Base-by-base conservation (phyloP, 1,140 invertebrate species). In the Cyphomyrmex costatus region DNA sequence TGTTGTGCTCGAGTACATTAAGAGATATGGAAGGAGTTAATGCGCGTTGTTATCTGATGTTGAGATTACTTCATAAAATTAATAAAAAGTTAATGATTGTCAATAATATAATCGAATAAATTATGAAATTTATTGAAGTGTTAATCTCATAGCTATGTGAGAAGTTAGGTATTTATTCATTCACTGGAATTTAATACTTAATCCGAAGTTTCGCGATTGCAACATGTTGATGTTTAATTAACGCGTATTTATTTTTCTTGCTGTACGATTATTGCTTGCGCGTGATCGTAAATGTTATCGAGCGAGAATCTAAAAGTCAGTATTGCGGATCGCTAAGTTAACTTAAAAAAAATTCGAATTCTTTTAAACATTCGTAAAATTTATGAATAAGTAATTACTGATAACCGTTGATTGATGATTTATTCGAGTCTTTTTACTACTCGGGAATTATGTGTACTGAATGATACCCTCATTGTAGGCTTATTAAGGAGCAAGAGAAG, bases 401-500 rank as follows among this genome's bases (percentile, higher is more conserved):
- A 19, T 27, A 33, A 33, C 16, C 14, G 16, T 78, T 65, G 46
- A 78, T 85, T 78, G 78, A 85, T 77, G 46, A 78, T 78, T 85
- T 46, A 30, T 63, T 85, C 30, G 27, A 77, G 30, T 46, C n/a
- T 77, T 85, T 84, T 77, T 77, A 65, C 24, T 16, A 30, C 10
- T 42, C 14, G 71, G 63, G 3, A 1, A 78, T 85, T 33, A 78
- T n/a, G 30, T 33, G 21, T 78, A 56, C 21, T 73, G 61, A 58
- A 82, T 89, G 19, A 30, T 42, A 63, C 10, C 6, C 3, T 61
- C 21, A 27, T 93, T 92, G 68, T 93, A 97, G 97, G 94, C 93
- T 97, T 78, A 95, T 97, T 73, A 97, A 97, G 91, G 97, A 98
- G 88, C 96, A 97, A 85, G 98, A 99, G 93, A 97, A 97, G 90